Conservation (phyloP, 2,113 vertebrate species). For the Castor canadensis region DNA sequence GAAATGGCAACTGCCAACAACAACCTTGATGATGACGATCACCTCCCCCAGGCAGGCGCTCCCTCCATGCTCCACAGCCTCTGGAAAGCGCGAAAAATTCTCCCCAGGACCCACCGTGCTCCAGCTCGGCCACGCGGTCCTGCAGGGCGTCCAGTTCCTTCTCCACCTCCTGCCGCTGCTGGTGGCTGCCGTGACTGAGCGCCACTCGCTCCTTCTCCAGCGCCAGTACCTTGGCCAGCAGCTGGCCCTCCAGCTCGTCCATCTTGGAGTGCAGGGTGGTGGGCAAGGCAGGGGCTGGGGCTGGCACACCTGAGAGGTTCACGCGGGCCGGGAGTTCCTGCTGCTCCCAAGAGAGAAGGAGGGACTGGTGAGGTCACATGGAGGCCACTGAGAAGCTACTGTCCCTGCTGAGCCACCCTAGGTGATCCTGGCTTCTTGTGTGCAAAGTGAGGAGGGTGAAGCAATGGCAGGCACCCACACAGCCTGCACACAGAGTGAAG, state of each 20-base stretch:
- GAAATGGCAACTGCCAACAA: neutral
- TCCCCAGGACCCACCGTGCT: constrained; percentile 91
- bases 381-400: neutral
- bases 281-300: constrained; percentile 49
- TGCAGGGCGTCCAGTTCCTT: constrained; percentile 91
- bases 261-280: constrained; percentile 89
- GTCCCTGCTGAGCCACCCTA: fast-evolving
- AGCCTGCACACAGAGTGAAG: neutral
- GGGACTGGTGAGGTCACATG: neutral
- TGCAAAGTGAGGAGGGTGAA: neutral
- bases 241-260: constrained; percentile 94
- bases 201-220: constrained; percentile 93
- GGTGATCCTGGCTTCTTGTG: neutral
- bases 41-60: too few relatives aligned
- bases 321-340: constrained; percentile 89
- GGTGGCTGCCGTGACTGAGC: constrained; percentile 87
- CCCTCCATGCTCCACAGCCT: neutral
- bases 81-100: neutral
- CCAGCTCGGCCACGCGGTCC: constrained; percentile 91
- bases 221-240: constrained; percentile 93
- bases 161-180: constrained; percentile 91
- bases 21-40: neutral
- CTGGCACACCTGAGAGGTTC: constrained; percentile 82
- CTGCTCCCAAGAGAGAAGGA: constrained; percentile 65
- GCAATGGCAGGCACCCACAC: neutral